Base-by-base conservation (phyloP, 2,797 vertebrate species). In the Phylloscopus collybita region DNA sequence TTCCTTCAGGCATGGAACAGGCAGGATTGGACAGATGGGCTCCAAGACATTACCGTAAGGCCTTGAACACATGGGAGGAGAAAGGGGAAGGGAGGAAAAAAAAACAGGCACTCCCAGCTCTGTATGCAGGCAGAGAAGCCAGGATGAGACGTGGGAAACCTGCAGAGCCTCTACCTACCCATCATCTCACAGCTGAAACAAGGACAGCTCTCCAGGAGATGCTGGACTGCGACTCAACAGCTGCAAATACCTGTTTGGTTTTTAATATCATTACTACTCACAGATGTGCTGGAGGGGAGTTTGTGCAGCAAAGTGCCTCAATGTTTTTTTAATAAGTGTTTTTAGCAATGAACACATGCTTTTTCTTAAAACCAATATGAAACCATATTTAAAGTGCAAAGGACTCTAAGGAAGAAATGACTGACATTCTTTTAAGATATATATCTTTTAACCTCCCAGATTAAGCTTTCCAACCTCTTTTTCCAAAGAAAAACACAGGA, bases 21-120 rank as follows among this genome's bases (percentile, higher is more conserved):
- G 93, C 76, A 95, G 73, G 49, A 73, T 88, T 80, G 95, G 97
- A 97, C 98, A 98, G 97, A 98, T 98, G 97, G 97, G 95, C 91
- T 96, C 95, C 93, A 93, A 96, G 96, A 96, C 95, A 34, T 83
- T 96, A 96, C 95, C 94, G 96, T 95, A 79, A 96, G 95, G 95
- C 92, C 81, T 94, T 2, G 3, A 97, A 96, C 93, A 97, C 96
- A 95, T 87, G 89, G 95, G 88, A 88, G 62, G 75, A 89, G 69
- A 83, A 94, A 56, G 47, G 69, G 74, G 61, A 93, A 94, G 67
- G 81, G 29, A 17, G 3, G 5, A 1, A 21, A 1, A 56, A 1
- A 20, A 40, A 59, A 53, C 40, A 57, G 67, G n/a, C 42, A 80
- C 20, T 79, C 42, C 44, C 17, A 65, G 61, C 92, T 78, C 95